Conservation (phyloP, 2,113 vertebrate species). For the Macrotus californicus region DNA sequence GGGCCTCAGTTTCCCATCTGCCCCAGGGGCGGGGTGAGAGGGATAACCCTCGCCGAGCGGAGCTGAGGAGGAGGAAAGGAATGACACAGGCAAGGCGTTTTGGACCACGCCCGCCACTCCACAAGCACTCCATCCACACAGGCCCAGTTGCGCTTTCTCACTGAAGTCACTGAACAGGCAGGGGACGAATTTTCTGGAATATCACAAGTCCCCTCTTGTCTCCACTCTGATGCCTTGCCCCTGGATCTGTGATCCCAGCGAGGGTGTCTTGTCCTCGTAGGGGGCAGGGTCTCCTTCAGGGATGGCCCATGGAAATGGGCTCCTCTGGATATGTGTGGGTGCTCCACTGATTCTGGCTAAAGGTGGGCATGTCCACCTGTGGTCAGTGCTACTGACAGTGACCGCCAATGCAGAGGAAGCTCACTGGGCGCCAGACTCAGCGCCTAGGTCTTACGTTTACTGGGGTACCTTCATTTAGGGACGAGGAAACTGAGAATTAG, state of each 20-base stretch:
- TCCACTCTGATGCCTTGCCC: neutral
- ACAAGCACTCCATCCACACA: rapidly evolving
- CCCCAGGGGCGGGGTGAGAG: rapidly evolving
- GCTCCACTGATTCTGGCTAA: neutral
- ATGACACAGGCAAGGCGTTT: rapidly evolving
- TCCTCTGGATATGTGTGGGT: no score
- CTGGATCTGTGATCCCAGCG: neutral
- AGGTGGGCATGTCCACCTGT: rapidly evolving
- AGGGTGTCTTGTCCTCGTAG: neutral
- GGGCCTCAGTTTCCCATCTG: neutral
- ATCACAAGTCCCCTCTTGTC: neutral
- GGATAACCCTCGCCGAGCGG: neutral
- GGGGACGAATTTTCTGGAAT: neutral
- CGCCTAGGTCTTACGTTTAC: neutral
- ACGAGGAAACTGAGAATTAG: neutral
- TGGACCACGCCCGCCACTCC: rapidly evolving
- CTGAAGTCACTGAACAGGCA: rapidly evolving
- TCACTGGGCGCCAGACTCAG: neutral
- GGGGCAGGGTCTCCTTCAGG: neutral
- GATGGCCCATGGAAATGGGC: neutral
- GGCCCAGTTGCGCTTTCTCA: neutral
- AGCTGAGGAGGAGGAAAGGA: neutral
- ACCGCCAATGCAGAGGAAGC: neutral
- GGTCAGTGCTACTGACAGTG: rapidly evolving
- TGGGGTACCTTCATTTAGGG: neutral